A percentile compares a stretch with the other conserved stretches of the same genome.
Conservation (phyloP, 1,140 invertebrate genomes). For the Lordiphosa stackelbergi region DNA sequence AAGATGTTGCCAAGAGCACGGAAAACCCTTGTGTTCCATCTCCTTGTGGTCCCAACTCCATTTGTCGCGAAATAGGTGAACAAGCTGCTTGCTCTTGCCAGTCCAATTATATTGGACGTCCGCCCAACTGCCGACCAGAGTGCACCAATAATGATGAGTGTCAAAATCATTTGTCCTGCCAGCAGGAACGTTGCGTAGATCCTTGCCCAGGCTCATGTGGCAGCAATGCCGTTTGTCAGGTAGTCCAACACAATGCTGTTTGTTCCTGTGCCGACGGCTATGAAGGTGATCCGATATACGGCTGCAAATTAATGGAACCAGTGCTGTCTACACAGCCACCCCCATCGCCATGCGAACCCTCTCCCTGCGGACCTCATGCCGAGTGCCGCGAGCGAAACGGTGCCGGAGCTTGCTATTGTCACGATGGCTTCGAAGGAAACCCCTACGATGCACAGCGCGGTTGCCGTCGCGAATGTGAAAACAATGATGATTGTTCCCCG, state of each 20-base stretch:
- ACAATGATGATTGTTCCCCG: slow-evolving; percentile 84
- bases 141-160: slow-evolving; percentile 84
- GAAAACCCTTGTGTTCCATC: slow-evolving; percentile 85
- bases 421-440: slow-evolving; percentile 84
- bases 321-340: slow-evolving; percentile 76
- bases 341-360: slow-evolving; percentile 82
- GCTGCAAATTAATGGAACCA: slow-evolving; percentile 78
- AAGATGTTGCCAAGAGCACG: slow-evolving; percentile 59
- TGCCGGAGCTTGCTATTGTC: slow-evolving; percentile 84
- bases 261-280: slow-evolving; percentile 85
- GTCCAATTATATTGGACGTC: slow-evolving; percentile 83
- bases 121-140: slow-evolving; percentile 83
- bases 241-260: slow-evolving; percentile 85
- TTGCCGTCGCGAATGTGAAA: slow-evolving; percentile 87
- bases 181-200: slow-evolving; percentile 83
- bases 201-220: slow-evolving; percentile 76
- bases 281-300: slow-evolving; percentile 86
- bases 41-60: slow-evolving; percentile 88
- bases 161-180: slow-evolving; percentile 81
- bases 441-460: slow-evolving; percentile 81
- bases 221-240: slow-evolving; percentile 77
- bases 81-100: slow-evolving; percentile 86
- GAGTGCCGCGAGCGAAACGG: slow-evolving; percentile 83
- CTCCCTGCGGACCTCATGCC: slow-evolving; percentile 84
- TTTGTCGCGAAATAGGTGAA: slow-evolving; percentile 83